Conservation (phyloP, 2,888 invertebrate species). For the Odiellus spinosus region DNA sequence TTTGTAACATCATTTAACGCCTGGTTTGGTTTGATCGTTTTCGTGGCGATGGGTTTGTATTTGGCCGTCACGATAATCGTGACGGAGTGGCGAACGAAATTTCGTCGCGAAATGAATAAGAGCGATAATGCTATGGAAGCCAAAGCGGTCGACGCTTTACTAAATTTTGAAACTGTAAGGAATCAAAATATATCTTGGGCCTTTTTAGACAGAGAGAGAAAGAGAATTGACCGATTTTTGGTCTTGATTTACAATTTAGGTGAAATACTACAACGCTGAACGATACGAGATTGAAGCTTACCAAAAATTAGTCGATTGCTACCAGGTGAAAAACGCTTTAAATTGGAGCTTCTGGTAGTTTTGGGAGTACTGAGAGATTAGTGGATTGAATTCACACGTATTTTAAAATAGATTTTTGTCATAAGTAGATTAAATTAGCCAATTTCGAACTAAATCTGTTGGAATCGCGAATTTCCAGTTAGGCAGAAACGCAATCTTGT, state of each 20-base stretch:
- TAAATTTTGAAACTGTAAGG: conserved; percentile 90
- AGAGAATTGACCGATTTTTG: background rate
- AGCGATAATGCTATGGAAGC: conserved; percentile 85
- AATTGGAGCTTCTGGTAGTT: too few relatives aligned
- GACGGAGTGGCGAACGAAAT: conserved; percentile 98
- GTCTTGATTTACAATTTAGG: conserved; percentile 22
- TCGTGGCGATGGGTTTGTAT: conserved; percentile 79
- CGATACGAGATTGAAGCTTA: conserved; percentile 75
- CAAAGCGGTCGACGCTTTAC: conserved; percentile 80
- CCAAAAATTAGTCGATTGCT: conserved; percentile 62
- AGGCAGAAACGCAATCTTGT: too few relatives aligned
- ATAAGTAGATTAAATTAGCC: too few relatives aligned
- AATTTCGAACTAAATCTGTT: too few relatives aligned
- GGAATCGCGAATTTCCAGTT: too few relatives aligned
- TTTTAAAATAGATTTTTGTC: too few relatives aligned
- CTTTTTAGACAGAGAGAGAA: background rate
- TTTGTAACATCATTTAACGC: conserved; percentile 74
- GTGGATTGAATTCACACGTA: too few relatives aligned
- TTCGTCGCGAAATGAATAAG: conserved; percentile 78
- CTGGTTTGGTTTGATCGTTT: conserved; percentile 91
- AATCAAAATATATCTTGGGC: background rate
- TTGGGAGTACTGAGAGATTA: too few relatives aligned
- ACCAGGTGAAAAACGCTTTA: conserved; percentile 58
- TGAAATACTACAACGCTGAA: conserved; percentile 91
- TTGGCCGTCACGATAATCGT: conserved; percentile 75